Evolutionary conservation across 1,140 invertebrate genomes (phyloP).

Genomic region (Holotrichia oblita): DNA sequence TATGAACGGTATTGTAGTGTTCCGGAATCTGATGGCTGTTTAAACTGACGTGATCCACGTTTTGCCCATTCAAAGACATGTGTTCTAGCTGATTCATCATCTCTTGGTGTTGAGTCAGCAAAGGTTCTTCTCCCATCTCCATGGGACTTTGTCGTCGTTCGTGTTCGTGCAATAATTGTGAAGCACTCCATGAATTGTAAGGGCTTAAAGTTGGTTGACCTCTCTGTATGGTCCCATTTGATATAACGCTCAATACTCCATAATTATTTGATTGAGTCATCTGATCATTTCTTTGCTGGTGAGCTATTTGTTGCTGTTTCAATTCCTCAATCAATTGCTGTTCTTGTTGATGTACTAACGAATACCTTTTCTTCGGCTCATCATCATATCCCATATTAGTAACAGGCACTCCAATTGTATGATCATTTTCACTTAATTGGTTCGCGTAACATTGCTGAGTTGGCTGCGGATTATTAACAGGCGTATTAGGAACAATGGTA

Average conservation of each 20-base stretch:
- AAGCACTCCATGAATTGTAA: slow-evolving; percentile 69
- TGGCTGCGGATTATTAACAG: slow-evolving; percentile 50
- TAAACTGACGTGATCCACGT: slow-evolving; percentile 52
- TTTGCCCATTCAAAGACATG: slow-evolving; percentile 58
- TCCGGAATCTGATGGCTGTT: slow-evolving; percentile 55
- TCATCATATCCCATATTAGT: slow-evolving; percentile 60
- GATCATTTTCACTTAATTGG: slow-evolving; percentile 56
- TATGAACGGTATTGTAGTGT: slow-evolving; percentile 55
- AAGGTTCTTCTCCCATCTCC: slow-evolving; percentile 54
- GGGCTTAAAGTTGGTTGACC: slow-evolving; percentile 64
- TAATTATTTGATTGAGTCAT: slow-evolving; percentile 50
- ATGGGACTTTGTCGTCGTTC: slow-evolving; percentile 66
- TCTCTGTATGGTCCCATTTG: slow-evolving; percentile 59
- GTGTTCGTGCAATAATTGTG: slow-evolving; percentile 69
- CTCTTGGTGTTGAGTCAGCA: slow-evolving; percentile 52
- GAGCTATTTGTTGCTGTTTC: slow-evolving; percentile 57
- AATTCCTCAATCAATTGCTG: slow-evolving; percentile 61
- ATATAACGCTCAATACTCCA: slow-evolving; percentile 59
- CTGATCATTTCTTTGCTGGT: slow-evolving; percentile 53
- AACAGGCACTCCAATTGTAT: slow-evolving; percentile 60
- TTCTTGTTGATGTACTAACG: slow-evolving; percentile 62
- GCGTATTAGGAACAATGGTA: slow-evolving; percentile 59
- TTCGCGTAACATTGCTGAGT: slow-evolving; percentile 51
- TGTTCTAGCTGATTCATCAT: slow-evolving; percentile 55
- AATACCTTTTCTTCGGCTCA: slow-evolving; percentile 63